Base-by-base conservation (phyloP, 2,113 vertebrate species). In the Myiopsitta monachus region DNA sequence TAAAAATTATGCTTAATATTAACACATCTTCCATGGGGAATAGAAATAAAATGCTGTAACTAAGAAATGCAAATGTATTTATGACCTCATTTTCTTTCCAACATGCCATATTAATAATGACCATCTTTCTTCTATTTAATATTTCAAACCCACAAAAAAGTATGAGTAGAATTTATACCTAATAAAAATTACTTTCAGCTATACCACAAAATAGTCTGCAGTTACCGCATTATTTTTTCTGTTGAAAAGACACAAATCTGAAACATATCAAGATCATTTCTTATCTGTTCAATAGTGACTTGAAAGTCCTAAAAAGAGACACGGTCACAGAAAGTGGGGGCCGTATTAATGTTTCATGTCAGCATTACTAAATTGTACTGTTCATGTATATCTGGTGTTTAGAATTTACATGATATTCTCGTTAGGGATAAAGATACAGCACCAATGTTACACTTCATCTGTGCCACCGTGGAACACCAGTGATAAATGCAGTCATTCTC, bases 1-100 rank as follows among this genome's bases (percentile, higher is more conserved):
- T 80, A 76, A 92, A 94, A 97, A 90, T 91, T 88, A 87, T 68
- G 59, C 66, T 77, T 87, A 22, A 10, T 88, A 84, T 86, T 93
- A 91, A 95, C 73, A 47, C 2, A 2, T 3, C 82, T 88, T 82
- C 88, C 54, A 49, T 10, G 51, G 68, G 68, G 80, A 90, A 88
- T 21, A 70, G 63, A 82, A 93, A 82, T 57, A 61, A 77, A 87
- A 80, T 30, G 62, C 19, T 49, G 11, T 72, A 90, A 70, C 66
- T 47, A 91, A 94, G 79, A 73, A 86, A 86, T n/a, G 74, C 43
- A 89, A 94, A 95, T 80, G 92, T 80, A 92, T 88, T 93, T 93
- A 88, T 94, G 73, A 94, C 61, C 67, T 88, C 18, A 80, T 90
- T 94, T 96, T 83, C 87, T 86, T 90, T 75, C 66, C 36, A 76